Base-by-base conservation (phyloP, 2,888 invertebrate species). In the Diaphora mendica region DNA sequence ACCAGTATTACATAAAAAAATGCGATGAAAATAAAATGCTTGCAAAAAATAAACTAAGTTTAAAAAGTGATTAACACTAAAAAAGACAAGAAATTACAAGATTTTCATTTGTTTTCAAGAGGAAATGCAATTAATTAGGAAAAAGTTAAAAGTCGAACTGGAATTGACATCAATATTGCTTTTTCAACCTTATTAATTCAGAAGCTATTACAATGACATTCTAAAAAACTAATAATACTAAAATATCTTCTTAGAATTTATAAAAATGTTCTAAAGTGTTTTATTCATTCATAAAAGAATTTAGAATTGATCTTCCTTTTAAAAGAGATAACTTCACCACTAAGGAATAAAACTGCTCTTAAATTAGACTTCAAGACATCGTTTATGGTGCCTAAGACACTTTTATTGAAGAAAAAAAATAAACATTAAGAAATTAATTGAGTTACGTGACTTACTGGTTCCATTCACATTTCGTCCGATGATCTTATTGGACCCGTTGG, bases 381-480 rank as follows among this genome's bases (percentile, higher is more conserved):
- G 55, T 23, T 23, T 35, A 76, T 78, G 78, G 68, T 64, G 73
- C 69, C 79, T 77, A 33, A 69, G 30, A 64, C 70, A 73, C 72
- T 81, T 76, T 71, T 74, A 74, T 75, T 75, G 59, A 3, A 62
- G 59, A 68, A 76, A 79, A 79, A 44, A 78, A 78, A 73, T 51
- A 59, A 79, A 76, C 68, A 74, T 82, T 82, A 79, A 84, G 78
- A 82, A 84, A 88, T 78, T 79, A 86, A 79, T 82, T 81, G 77
- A 80, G 79, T 83, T 77, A 76, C 77, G 91, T 91, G 92, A 96
- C 96, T 96, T 94, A 97, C 96, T 96, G 91, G 96, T 97, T 85
- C 96, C 96, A 94, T 97, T 97, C 92, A 96, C 95, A 90, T 97
- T 97, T 87, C 96, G 95, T 88, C 96, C 96, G 93, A 96, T 96